Evolutionary conservation across 2,797 vertebrate genomes (phyloP), one percentile per base, ranked within the genome.

Genomic region (Cottoperca gobio): DNA sequence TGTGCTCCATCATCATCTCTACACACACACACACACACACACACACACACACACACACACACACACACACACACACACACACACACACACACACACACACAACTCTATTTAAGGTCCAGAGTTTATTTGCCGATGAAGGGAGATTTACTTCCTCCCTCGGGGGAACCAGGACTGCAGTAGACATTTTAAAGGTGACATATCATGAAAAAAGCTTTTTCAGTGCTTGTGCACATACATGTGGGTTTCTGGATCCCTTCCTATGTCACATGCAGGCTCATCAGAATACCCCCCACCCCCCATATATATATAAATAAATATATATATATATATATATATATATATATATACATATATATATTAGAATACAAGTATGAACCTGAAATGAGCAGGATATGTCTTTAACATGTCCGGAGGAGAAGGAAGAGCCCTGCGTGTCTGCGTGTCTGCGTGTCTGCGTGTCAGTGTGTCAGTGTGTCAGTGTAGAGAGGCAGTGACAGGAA

Each of bases 1-100:
- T 50, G 24, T 48, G 57, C 63, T 80, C 57, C 26, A 69, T 54
- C 21, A 70, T 71, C 57, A 52, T 77, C 68, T 67, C 57, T 70
- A 13, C 50, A 58, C 52, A 58, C 55, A 45, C 61, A 60, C 39
- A 68, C 48, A 73, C 54, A 26, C 58, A 72, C 45, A 54, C 52
- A 53, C 42, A 67, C 14, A 10, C 52, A 35, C 21, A 84, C 33
- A 72, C 21, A 40, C 43, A 68, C 54, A 76, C 63, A 40, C 63
- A 64, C 28, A 68, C 49, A 63, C 40, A 59, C 13, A 13, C 52
- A 45, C 11, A 81, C 40, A 73, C 16, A 23, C 19, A 37, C 33
- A 21, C 19, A 55, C 60, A 48, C 60, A 35, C n/a, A 57, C 45
- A 64, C 48, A 43, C 35, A 46, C 39, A 59, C 55, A 40, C 19